Evolutionary conservation across 2,113 vertebrate genomes (phyloP), one percentile per base, ranked within the genome.

Genomic region (Alosa alosa): DNA sequence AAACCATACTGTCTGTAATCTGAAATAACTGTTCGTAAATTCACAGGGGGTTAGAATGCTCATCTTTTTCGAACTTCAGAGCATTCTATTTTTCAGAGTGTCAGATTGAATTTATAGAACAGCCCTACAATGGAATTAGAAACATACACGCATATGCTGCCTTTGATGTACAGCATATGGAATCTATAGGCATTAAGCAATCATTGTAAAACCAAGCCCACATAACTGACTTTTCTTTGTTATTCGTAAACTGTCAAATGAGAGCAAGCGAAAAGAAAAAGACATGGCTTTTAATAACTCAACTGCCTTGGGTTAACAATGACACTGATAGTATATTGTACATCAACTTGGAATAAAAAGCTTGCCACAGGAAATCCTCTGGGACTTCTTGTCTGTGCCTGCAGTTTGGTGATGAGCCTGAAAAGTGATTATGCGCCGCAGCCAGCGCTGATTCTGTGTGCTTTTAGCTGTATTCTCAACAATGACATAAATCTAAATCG

Each of bases 401-500:
- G 87, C 82, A 60, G 84, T 83, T 78, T 44, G 84, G 52, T 45
- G 49, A 81, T 75, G 25, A 78, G 72, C 55, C 87, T 41, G 87
- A 68, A 60, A 64, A 86, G 82, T 3, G 64, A 87, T 81, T 83
- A 39, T 52, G 39, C 45, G 81, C 44, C 68, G n/a, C 81, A 85
- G 55, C 78, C 81, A 46, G 64, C 60, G 0, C 83, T 20, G 75
- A 49, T 60, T 87, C 52, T 8, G 39, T 82, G 44, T 82, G 17
- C 91, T 84, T 83, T 89, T 84, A 90, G 82, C 86, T 83, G 81
- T 86, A 47, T 86, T 86, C 91, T 85, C 82, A 90, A 88, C 91
- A 87, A 88, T 89, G 64, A 87, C 90, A 86, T 87, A 88, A 92
- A 91, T 92, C 89, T 89, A 78, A 78, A 78, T 78, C 72, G 85